These are phyloP conservation scores for Scrobipalpa costella DNA, from an alignment of 2,888 invertebrate genomes.

Conservation along the genomic window DNA sequence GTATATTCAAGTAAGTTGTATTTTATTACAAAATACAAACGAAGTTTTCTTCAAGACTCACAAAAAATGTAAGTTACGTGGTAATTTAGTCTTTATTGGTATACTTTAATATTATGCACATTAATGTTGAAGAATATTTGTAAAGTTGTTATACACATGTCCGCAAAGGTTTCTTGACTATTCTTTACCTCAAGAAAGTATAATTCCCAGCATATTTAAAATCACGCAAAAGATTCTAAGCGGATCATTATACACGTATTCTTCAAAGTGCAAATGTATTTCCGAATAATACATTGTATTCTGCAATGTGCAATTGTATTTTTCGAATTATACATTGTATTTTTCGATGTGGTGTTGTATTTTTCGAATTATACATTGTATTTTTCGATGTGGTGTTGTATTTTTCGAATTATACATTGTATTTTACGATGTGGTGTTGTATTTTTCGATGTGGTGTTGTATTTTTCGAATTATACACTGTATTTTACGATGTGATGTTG, in stretches of 20 bases:
- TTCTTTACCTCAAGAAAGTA: too few species aligned
- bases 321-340: neutral
- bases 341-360: too few species aligned
- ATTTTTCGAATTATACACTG: neutral
- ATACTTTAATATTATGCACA: neutral
- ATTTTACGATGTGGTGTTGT: too few species aligned
- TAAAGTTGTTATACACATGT: neutral
- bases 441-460: too few species aligned
- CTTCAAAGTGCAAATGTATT: neutral
- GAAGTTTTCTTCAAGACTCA: too few species aligned
- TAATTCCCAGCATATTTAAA: too few species aligned
- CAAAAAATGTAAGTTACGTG: too few species aligned
- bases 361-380: too few species aligned
- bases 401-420: too few species aligned
- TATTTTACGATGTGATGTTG: constrained; percentile 1
- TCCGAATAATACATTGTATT: neutral
- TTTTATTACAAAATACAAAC: neutral
- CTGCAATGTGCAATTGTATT: neutral
- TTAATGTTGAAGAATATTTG: neutral
- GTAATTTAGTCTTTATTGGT: constrained; percentile 1
- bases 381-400: too few species aligned
- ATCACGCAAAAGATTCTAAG: too few species aligned
- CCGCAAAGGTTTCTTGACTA: neutral
- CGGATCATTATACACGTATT: too few species aligned
- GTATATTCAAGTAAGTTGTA: neutral